Conservation (phyloP, 1,140 invertebrate species). For the Homarus americanus region DNA sequence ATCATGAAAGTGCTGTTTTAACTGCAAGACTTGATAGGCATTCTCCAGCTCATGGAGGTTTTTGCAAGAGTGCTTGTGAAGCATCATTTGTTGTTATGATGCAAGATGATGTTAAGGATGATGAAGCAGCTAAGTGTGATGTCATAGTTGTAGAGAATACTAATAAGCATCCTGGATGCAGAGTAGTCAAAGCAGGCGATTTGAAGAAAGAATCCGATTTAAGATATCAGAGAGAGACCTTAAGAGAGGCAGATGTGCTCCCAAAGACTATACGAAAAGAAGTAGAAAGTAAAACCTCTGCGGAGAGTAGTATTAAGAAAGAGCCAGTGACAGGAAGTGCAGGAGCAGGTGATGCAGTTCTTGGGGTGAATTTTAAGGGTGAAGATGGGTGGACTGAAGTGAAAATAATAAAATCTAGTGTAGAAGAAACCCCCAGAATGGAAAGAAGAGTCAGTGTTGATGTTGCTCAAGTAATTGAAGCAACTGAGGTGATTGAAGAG, state of each 20-base stretch:
- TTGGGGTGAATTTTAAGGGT: background rate
- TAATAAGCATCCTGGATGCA: background rate
- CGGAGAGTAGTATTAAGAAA: background rate
- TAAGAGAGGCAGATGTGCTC: background rate
- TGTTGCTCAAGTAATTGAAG: constrained; percentile 19
- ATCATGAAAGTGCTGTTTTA: background rate
- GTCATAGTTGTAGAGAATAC: background rate
- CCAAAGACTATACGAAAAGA: too few relatives aligned
- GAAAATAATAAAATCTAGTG: constrained; percentile 4
- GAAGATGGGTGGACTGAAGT: constrained; percentile 52
- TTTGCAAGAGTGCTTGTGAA: background rate
- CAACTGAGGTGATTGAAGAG: constrained; percentile 42
- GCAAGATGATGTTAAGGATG: background rate
- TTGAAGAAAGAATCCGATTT: background rate
- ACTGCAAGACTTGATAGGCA: background rate
- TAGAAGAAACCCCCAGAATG: background rate
- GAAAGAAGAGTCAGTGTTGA: constrained; percentile 40
- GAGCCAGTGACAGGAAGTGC: background rate
- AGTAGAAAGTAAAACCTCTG: background rate
- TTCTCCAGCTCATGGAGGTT: background rate
- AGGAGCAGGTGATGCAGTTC: background rate
- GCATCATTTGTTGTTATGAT: background rate
- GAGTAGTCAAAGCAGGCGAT: too few relatives aligned
- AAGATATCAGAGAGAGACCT: background rate
- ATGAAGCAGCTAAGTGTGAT: background rate